Evolutionary conservation across 2,113 vertebrate genomes (phyloP).

Genomic region (Scytalopus superciliaris): DNA sequence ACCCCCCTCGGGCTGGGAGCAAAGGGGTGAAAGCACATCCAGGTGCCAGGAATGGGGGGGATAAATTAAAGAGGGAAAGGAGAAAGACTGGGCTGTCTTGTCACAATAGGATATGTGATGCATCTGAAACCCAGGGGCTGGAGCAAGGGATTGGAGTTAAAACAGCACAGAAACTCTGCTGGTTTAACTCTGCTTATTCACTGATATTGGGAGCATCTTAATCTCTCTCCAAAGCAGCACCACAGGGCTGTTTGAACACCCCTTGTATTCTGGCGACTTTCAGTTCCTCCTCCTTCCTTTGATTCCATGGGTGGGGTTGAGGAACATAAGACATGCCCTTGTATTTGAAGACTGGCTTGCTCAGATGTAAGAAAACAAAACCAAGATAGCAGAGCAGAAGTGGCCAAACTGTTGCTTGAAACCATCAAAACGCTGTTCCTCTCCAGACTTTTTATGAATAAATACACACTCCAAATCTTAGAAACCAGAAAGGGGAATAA

Average conservation of each 20-base stretch:
- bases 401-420: neutral
- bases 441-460: neutral
- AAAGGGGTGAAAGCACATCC: neutral
- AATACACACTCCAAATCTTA: neutral
- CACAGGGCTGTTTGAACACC: neutral
- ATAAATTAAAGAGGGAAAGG: neutral
- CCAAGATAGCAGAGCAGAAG: neutral
- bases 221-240: neutral
- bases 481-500: neutral
- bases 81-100: neutral
- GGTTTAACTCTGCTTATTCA: neutral
- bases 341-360: neutral
- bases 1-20: neutral
- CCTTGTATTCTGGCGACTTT: neutral
- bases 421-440: neutral
- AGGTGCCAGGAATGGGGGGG: neutral
- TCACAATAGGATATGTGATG: fast-evolving
- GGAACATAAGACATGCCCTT: neutral
- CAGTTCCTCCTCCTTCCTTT: neutral
- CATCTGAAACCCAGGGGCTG: neutral
- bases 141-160: neutral
- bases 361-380: neutral
- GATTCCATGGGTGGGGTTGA: neutral
- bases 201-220: neutral
- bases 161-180: neutral